These are phyloP conservation scores for Mirza zaza DNA, from an alignment of 2,113 vertebrate species.

Conservation along the genomic window DNA sequence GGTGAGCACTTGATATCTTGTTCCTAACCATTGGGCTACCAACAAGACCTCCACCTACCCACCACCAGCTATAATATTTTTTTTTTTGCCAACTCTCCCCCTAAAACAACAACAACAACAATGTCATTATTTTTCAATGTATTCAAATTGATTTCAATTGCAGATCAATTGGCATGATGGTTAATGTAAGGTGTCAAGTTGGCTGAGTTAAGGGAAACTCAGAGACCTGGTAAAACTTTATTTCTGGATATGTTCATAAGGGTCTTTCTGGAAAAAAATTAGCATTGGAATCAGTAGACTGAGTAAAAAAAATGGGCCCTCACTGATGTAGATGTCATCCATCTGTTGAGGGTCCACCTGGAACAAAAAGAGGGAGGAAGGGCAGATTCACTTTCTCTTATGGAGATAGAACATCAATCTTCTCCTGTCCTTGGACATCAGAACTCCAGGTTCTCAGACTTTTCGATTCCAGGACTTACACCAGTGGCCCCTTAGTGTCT, in stretches of 20 bases:
- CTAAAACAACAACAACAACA: neutral
- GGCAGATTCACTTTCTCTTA: neutral
- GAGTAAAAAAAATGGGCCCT: neutral
- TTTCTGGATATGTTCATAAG: neutral
- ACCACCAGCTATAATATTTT: neutral
- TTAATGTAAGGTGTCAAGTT: neutral
- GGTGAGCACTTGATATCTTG: neutral
- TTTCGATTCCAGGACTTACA: neutral
- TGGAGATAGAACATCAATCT: neutral
- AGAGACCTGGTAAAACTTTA: neutral
- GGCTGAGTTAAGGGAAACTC: neutral
- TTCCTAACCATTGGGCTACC: neutral
- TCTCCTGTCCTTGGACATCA: neutral
- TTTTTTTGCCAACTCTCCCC: neutral
- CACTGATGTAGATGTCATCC: neutral
- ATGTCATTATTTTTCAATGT: neutral
- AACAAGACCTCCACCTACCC: neutral
- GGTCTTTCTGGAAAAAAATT: neutral
- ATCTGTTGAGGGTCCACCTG: neutral
- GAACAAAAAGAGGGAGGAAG: neutral
- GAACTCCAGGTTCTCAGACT: neutral
- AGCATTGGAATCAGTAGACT: neutral
- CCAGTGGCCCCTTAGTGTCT: neutral
- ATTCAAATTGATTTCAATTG: conserved; percentile 15
- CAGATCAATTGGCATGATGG: neutral